A percentile compares a stretch with the other conserved stretches of the same genome.
These are phyloP conservation scores for Mohoua ochrocephala DNA, from an alignment of 2,113 vertebrate genomes.

Conservation along the genomic window DNA sequence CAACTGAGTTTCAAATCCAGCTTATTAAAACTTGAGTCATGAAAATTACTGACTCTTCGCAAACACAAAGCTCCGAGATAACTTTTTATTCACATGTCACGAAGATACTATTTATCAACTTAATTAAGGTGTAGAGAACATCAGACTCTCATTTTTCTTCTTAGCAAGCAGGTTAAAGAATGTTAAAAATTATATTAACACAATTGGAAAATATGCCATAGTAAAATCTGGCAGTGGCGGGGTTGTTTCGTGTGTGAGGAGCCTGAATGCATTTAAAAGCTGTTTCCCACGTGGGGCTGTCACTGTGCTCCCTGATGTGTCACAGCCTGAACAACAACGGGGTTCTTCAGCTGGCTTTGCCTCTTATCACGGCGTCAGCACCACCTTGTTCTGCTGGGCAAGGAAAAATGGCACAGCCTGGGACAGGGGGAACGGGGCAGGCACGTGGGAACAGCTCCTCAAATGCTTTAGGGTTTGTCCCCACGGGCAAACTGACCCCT, in stretches of 20 bases:
- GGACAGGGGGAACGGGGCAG: neutral
- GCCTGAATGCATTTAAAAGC: neutral
- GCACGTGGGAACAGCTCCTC: neutral
- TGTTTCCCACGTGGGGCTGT: neutral
- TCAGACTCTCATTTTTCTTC: neutral
- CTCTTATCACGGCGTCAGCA: fast-evolving
- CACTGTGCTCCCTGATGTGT: neutral
- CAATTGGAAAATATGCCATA: neutral
- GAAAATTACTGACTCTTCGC: neutral
- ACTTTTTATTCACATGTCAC: neutral
- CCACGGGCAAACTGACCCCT: fast-evolving
- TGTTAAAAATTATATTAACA: slow-evolving; percentile 1
- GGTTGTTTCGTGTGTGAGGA: neutral
- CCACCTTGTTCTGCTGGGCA: fast-evolving
- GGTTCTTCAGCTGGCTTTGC: neutral
- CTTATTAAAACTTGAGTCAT: neutral
- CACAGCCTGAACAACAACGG: neutral
- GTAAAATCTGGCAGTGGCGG: neutral
- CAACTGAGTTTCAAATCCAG: neutral
- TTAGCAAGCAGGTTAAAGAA: neutral
- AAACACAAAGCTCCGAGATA: neutral
- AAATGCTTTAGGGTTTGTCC: fast-evolving
- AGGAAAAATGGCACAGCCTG: neutral
- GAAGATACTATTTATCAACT: slow-evolving; percentile 16
- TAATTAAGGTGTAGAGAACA: slow-evolving; percentile 34